Percentiles rank a stretch among this genome's conserved stretches.
Evolutionary conservation across 1,140 invertebrate species (phyloP).

Genomic region (Drosophila obscura): DNA sequence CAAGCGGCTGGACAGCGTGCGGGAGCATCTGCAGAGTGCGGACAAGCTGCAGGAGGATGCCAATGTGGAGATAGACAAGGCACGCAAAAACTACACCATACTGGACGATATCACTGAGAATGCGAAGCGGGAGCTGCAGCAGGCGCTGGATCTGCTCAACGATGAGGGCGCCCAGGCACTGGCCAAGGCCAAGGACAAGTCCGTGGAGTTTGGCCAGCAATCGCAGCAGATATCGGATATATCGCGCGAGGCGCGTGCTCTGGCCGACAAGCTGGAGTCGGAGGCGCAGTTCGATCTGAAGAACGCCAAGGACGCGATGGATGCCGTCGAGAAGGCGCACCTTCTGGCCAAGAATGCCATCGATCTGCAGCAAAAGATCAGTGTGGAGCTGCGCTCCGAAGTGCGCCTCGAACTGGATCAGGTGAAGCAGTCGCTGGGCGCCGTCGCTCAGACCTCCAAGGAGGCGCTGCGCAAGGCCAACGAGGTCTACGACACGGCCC

Average conservation of each 20-base stretch:
- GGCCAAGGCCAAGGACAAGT: conserved; percentile 91
- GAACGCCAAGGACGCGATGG: conserved; percentile 91
- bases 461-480: conserved; percentile 89
- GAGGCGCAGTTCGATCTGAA: conserved; percentile 91
- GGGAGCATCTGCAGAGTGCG: conserved; percentile 87
- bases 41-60: conserved; percentile 87
- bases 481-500: conserved; percentile 91
- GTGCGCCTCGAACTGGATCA: conserved; percentile 85
- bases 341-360: conserved; percentile 92
- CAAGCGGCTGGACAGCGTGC: conserved; percentile 88
- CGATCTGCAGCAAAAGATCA: conserved; percentile 91
- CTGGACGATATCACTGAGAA: conserved; percentile 90
- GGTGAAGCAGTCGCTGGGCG: conserved; percentile 88
- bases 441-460: conserved; percentile 88
- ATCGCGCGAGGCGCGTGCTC: conserved; percentile 91
- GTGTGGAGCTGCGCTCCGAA: conserved; percentile 87
- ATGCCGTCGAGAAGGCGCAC: conserved; percentile 92
- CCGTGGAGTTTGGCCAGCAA: conserved; percentile 94
- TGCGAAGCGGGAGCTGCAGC: conserved; percentile 89
- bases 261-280: conserved; percentile 90
- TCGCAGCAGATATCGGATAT: conserved; percentile 95
- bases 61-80: conserved; percentile 86
- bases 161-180: conserved; percentile 92
- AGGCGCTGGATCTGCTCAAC: conserved; percentile 90
- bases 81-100: conserved; percentile 88